Conservation (phyloP, 2,113 vertebrate species). For the Bostrychus sinensis region DNA sequence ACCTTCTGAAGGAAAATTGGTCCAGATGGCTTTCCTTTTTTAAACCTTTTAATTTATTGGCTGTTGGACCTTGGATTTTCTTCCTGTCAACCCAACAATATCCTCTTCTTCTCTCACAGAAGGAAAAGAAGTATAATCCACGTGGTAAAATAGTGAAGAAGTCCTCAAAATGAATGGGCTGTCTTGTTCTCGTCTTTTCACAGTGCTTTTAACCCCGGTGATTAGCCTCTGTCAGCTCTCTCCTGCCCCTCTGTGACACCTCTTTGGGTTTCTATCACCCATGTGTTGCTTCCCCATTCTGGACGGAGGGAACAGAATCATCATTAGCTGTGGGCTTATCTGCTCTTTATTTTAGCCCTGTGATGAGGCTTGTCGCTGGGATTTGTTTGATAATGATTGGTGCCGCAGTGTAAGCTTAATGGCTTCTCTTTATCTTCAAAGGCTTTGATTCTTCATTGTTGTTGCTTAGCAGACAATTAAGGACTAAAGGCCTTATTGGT, state of each 20-base stretch:
- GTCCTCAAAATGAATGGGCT: conserved; percentile 41
- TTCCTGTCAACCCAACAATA: neutral
- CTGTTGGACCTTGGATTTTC: neutral
- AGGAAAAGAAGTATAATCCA: conserved; percentile 36
- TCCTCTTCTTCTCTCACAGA: neutral
- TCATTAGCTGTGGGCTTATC: conserved; percentile 73
- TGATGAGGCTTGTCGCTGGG: conserved; percentile 64
- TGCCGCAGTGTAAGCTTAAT: conserved; percentile 71
- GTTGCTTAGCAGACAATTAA: conserved; percentile 74
- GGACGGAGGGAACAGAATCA: conserved; percentile 55
- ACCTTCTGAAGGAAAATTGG: no score
- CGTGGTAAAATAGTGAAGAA: conserved; percentile 17
- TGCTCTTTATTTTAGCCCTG: conserved; percentile 68
- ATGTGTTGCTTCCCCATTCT: conserved; percentile 60
- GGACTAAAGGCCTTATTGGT: conserved; percentile 54
- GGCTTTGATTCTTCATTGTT: conserved; percentile 70
- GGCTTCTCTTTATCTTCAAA: conserved; percentile 78
- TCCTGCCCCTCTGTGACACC: conserved; percentile 55
- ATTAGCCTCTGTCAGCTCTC: conserved; percentile 61
- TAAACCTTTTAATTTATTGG: no score
- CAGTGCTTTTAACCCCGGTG: conserved; percentile 61
- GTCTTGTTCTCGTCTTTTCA: conserved; percentile 38
- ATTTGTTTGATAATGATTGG: conserved; percentile 76
- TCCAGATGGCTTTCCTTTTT: no score
- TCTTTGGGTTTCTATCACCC: conserved; percentile 60